Evolutionary conservation across 1,140 invertebrate genomes (phyloP).

Genomic region (Eurosta solidaginis): DNA sequence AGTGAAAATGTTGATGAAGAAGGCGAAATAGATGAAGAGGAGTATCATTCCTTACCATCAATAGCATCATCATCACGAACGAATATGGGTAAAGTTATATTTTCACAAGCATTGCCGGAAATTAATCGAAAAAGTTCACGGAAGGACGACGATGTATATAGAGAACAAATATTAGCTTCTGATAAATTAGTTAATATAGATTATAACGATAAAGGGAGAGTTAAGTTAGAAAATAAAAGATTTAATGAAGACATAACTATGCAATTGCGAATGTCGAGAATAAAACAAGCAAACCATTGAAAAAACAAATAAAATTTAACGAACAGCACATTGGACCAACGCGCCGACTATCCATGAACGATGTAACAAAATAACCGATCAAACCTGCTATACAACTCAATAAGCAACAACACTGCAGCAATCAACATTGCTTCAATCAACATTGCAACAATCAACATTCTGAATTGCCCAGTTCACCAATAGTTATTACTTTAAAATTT

Average conservation of each 20-base stretch:
- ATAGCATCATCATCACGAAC: background rate
- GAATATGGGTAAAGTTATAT: background rate
- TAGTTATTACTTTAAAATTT: no score
- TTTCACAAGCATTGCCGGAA: background rate
- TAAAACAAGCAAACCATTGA: background rate
- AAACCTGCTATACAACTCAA: conserved; percentile 5
- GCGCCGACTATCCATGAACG: background rate
- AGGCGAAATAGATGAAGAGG: background rate
- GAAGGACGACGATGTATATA: background rate
- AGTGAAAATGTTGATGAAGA: background rate
- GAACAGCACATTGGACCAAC: background rate
- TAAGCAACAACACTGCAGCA: background rate
- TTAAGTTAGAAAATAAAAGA: background rate
- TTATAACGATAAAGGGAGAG: background rate
- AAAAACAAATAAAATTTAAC: conserved; percentile 12
- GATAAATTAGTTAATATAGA: background rate
- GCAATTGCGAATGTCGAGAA: background rate
- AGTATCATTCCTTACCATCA: background rate
- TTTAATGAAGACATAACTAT: background rate
- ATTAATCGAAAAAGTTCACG: background rate
- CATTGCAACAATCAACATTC: no score
- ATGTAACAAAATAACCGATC: conserved; percentile 7
- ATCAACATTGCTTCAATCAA: no score
- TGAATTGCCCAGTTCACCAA: background rate
- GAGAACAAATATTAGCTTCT: no score